Evolutionary conservation across 1,140 invertebrate species (phyloP).

Genomic region (Drosophila arizonae): DNA sequence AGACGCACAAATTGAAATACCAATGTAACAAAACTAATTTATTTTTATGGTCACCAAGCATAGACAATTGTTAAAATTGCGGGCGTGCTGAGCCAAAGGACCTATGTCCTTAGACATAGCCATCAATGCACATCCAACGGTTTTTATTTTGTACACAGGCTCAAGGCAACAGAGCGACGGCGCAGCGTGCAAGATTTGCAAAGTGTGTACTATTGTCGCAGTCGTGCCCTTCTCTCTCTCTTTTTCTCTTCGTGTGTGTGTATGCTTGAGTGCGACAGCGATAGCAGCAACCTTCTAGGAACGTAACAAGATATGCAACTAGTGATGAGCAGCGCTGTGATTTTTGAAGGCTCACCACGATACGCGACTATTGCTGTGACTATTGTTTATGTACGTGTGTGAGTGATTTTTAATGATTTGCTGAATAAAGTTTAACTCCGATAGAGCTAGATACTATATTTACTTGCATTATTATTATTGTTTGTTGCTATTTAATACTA

Average conservation of each 20-base stretch:
- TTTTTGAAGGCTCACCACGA: background rate
- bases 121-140: constrained; percentile 56
- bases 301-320: constrained; percentile 48
- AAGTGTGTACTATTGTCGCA: constrained; percentile 42
- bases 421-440: too few relatives aligned
- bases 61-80: constrained; percentile 63
- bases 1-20: constrained; percentile 70
- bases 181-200: constrained; percentile 50
- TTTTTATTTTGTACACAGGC: constrained; percentile 77
- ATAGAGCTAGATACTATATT: too few relatives aligned
- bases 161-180: constrained; percentile 8
- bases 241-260: background rate
- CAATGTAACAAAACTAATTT: constrained; percentile 75
- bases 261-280: constrained; percentile 18
- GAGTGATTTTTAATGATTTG: background rate
- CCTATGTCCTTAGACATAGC: constrained; percentile 28
- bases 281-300: constrained; percentile 47
- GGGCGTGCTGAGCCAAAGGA: constrained; percentile 59
- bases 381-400: background rate
- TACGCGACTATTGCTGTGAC: background rate
- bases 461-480: too few relatives aligned
- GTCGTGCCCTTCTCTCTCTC: background rate
- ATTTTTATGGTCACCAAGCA: constrained; percentile 61
- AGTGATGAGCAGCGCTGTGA: constrained; percentile 33
- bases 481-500: too few relatives aligned